Evolutionary conservation across 2,113 vertebrate genomes (phyloP).

Genomic region (Xiphophorus hellerii): DNA sequence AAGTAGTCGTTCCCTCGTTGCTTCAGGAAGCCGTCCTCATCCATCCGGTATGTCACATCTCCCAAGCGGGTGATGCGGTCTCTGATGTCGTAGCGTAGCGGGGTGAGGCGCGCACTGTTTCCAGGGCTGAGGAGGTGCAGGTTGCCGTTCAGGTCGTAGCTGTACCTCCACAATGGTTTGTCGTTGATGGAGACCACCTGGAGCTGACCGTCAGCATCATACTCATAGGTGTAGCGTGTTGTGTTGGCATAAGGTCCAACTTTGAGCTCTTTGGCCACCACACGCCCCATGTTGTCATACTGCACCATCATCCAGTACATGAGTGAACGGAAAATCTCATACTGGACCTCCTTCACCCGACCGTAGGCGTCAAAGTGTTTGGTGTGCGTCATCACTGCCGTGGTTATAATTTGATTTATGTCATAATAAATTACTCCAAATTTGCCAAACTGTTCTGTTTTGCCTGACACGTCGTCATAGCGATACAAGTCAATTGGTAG

Average conservation of each 20-base stretch:
- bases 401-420: conserved; percentile 98
- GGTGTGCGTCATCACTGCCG: conserved; percentile 98
- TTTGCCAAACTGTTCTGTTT: conserved; percentile 97
- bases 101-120: conserved; percentile 93
- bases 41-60: conserved; percentile 92
- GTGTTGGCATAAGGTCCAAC: conserved; percentile 98
- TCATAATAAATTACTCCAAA: conserved; percentile 98
- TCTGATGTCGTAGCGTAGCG: conserved; percentile 91
- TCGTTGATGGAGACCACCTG: conserved; percentile 97
- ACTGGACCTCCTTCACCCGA: conserved; percentile 96
- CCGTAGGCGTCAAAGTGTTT: conserved; percentile 98
- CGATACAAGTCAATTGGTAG: conserved; percentile 96
- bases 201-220: conserved; percentile 93
- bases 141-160: conserved; percentile 97
- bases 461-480: conserved; percentile 96
- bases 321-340: conserved; percentile 97
- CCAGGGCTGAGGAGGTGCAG: conserved; percentile 94
- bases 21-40: conserved; percentile 95
- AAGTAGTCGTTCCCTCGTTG: conserved; percentile 95
- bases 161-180: conserved; percentile 96
- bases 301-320: conserved; percentile 99
- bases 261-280: conserved; percentile 95
- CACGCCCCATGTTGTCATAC: conserved; percentile 98
- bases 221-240: conserved; percentile 95
- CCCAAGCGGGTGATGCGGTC: conserved; percentile 95